Evolutionary conservation across 2,113 vertebrate species (phyloP), one percentile per base, ranked within the genome.

Genomic region (Heptranchias perlo): DNA sequence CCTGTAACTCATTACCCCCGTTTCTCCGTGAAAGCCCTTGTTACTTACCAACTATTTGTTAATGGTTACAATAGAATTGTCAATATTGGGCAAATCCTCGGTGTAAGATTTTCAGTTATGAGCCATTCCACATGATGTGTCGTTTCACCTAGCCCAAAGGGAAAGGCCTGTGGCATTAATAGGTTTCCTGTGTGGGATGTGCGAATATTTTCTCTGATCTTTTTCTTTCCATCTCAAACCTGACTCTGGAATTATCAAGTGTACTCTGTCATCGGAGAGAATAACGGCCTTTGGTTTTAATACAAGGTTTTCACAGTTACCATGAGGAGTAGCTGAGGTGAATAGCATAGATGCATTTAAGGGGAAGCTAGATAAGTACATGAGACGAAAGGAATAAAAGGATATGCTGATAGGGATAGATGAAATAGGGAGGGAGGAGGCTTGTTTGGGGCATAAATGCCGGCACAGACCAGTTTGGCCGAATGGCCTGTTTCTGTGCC

Each of bases 11-110:
- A 69, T 65, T 52, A 69, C 35, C 76, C 87, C 52, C 25, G 64
- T 52, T 62, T 65, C 86, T 21, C 78, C n/a, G 14, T 14, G 14
- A 61, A 61, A 16, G 13, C 52, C 23, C 92, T 52, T 94, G 69
- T 39, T 44, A n/a, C 52, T 84, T 31, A 76, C 62, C 95, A 96
- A 31, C 73, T 58, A 65, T 76, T 96, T 86, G 94, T 61, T 96
- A 69, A 94, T 96, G 52, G 23, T 65, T 58, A 49, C 62, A 69
- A 96, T 82, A 35, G 67, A 62, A 93, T 93, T 39, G 89, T 93
- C 89, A 93, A 93, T 61, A 93, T 93, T 93, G 58, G 78, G 31
- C 31, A 18, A 6, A 49, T 16, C 82, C 58, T 16, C 1, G 21
- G 25, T 10, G 3, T 31, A 13, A 39, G 52, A 73, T 95, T 1